Base-by-base conservation (phyloP, 2,888 invertebrate species). In the Lucinisca nassula region DNA sequence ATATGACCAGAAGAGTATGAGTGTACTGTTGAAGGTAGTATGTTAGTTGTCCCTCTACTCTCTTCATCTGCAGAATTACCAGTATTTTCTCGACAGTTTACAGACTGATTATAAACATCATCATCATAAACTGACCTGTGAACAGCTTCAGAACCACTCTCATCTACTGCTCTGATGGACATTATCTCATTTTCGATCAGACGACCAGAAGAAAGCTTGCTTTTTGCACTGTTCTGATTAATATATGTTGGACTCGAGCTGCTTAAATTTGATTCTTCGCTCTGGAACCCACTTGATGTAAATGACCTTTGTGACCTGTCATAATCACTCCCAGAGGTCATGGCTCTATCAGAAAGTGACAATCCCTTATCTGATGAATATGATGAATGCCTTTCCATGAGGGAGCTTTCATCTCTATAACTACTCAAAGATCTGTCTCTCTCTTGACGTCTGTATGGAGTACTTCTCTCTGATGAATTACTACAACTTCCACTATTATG, bases 231-330 rank as follows among this genome's bases (percentile, higher is more conserved):
- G 40, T 49, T 35, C 6, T 37, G 45, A 58, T 77, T 77, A 30
- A 30, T 40, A 58, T 82, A 88, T n/a, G 67, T 37, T 51, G 88
- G 88, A 77, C 84, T 85, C 4, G 72, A 37, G 12, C 51, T 70
- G 37, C 84, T 84, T 51, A 82, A 49, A 67, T 83, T 85, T 12
- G 90, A 87, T 38, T 90, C 90, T 76, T 90, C 90, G 82, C 90
- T 90, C 38, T 90, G 90, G 61, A 90, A 90, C 30, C 90, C 90
- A 82, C 90, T 90, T 30, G 90, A 90, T 27, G 85, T 85, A 38
- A 86, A 58, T 74, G 87, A 87, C 49, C 87, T 83, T 32, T 81
- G 85, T 37, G 85, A 87, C 51, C 72, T 58, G 17, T 81, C 81
- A 73, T 51, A 81, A 24, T 77, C 76, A 55, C 79, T 74, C 10